These are phyloP conservation scores for Pandion haliaetus DNA, from an alignment of 2,113 vertebrate species.

Conservation along the genomic window DNA sequence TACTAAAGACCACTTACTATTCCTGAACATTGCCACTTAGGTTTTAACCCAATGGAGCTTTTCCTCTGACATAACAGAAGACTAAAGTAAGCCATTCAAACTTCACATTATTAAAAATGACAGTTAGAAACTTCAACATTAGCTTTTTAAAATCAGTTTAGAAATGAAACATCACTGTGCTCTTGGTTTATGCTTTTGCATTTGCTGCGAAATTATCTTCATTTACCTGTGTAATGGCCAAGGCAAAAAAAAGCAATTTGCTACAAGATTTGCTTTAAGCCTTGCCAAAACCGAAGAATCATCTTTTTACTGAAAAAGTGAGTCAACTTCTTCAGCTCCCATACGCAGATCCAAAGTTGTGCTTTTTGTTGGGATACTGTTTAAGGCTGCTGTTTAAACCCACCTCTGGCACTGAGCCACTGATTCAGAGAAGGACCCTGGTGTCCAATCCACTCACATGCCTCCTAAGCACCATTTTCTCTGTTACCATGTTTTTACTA, in stretches of 20 bases:
- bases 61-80: neutral
- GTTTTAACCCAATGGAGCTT: neutral
- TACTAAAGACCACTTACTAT: neutral
- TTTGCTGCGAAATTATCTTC: neutral
- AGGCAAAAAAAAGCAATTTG: neutral
- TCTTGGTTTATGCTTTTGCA: neutral
- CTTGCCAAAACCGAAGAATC: neutral
- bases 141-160: neutral
- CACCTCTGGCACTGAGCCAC: neutral
- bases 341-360: rapidly evolving
- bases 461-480: neutral
- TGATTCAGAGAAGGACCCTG: rapidly evolving
- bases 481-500: rapidly evolving
- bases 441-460: rapidly evolving
- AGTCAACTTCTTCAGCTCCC: neutral
- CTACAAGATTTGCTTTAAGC: neutral
- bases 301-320: rapidly evolving
- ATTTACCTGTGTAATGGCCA: neutral
- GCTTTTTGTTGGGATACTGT: neutral
- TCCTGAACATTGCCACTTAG: neutral
- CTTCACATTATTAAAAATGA: neutral
- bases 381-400: neutral
- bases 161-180: neutral
- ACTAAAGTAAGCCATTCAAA: neutral
- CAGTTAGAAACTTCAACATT: neutral